phyloP scores from a whole-genome alignment of 2,113 vertebrate species.

The Butorides virescens region DNA sequence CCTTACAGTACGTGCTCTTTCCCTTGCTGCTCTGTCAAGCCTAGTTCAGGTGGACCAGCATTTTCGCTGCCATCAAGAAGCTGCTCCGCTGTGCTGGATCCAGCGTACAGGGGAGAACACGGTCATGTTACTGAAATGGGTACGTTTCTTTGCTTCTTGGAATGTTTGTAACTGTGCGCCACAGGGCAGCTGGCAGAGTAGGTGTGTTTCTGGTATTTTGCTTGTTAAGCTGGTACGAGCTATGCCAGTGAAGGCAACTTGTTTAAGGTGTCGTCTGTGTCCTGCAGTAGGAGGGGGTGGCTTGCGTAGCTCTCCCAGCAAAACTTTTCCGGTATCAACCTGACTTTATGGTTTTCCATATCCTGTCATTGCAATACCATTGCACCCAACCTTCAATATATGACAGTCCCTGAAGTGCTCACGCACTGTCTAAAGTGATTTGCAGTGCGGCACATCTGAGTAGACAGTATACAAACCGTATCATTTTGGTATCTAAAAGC shows the following conservation, averaged over 20 bases:
- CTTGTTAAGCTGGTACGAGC: not conserved
- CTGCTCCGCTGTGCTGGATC: not conserved
- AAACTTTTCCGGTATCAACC: not conserved
- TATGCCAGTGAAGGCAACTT: not conserved
- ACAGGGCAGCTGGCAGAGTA: not conserved
- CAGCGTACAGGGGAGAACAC: not conserved
- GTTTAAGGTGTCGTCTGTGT: not conserved
- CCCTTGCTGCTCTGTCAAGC: not conserved
- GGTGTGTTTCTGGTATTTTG: not conserved
- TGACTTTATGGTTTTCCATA: not conserved
- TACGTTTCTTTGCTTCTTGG: not conserved
- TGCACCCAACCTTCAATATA: not conserved
- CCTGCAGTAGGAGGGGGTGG: not conserved
- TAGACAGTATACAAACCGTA: not conserved
- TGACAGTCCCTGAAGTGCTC: not conserved
- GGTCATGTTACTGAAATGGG: not conserved
- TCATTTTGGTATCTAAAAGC: not conserved
- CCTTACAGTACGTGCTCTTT: not conserved
- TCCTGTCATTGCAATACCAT: not conserved
- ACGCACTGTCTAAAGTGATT: not conserved
- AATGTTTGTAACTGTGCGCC: not conserved
- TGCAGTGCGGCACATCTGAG: not conserved
- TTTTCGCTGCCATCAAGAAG: not conserved
- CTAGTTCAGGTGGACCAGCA: not conserved
- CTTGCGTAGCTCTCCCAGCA: not conserved